Base-by-base conservation (phyloP, 2,888 invertebrate genomes). In the Gymnoscelis rufifasciata region DNA sequence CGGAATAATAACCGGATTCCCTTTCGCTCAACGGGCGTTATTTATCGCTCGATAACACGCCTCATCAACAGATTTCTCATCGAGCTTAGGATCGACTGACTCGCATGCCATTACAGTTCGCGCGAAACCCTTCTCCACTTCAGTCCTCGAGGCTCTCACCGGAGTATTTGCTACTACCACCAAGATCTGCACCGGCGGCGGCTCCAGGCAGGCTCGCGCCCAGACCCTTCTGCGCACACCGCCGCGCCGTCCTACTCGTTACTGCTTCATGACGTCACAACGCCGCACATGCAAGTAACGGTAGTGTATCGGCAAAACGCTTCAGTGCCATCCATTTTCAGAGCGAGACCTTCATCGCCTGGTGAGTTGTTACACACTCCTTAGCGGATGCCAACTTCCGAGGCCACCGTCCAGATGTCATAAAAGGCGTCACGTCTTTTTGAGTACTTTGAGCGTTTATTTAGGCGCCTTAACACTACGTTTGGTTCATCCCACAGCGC, bases 121-220 rank as follows among this genome's bases (percentile, higher is more conserved):
- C 74, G 63, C 66, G 68, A 69, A 71, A 70, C 90, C 88, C 88
- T 89, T 89, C 88, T 67, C 86, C 89, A 89, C 89, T 72, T 89
- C 88, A 89, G 88, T 88, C 88, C 83, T 89, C 88, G 83, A 89
- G 86, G 86, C 71, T 73, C 89, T 90, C 90, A 81, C 89, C 90
- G 82, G 90, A 90, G 89, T 92, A 90, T 91, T 92, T 91, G 91
- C 91, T 91, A 91, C 91, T 90, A 91, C 90, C 89, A 92, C 90
- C 91, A 91, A 91, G 90, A 91, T 92, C 83, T 86, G 87, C 82
- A 78, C 87, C 80, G 79, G 79, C 81, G 84, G 83, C 72, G 79
- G 83, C 84, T 86, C 84, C 83, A 83, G 62, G 79, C 79, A 65
- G 79, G 79, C 80, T 82, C 66, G 66, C 71, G 70, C 88, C 84